These are phyloP conservation scores for Aldrovandia affinis DNA, from an alignment of 2,797 vertebrate genomes.

Conservation along the genomic window DNA sequence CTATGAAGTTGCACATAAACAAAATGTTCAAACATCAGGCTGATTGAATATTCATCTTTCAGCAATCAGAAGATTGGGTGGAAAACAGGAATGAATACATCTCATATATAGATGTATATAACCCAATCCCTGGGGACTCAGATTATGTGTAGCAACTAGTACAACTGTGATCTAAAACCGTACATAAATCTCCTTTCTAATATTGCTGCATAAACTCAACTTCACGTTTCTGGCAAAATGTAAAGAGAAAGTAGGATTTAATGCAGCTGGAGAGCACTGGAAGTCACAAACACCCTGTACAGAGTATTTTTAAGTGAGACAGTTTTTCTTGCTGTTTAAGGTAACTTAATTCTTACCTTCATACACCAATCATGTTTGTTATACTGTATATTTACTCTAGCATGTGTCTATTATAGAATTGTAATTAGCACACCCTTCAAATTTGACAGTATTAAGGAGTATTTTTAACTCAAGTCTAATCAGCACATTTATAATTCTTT, in stretches of 20 bases:
- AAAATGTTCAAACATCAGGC: slow-evolving; percentile 15
- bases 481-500: not conserved
- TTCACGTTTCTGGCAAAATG: not conserved
- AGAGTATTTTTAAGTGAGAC: not conserved
- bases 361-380: not conserved
- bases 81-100: not conserved
- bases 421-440: not conserved
- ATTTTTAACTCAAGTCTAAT: not conserved
- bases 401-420: not conserved
- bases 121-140: not conserved
- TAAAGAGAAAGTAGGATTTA: not conserved
- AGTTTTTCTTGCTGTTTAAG: not conserved
- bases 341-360: not conserved
- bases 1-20: slow-evolving; percentile 5
- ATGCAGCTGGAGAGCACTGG: not conserved
- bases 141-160: slow-evolving; percentile 18
- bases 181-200: slow-evolving; percentile 20
- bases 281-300: not conserved
- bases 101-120: slow-evolving; percentile 1
- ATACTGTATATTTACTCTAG: not conserved
- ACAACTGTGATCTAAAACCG: slow-evolving; percentile 24
- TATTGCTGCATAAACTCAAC: slow-evolving; percentile 18
- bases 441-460: not conserved
- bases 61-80: slow-evolving; percentile 11
- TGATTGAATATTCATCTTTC: slow-evolving; percentile 32